Evolutionary conservation across 2,113 vertebrate species (phyloP), one percentile per base, ranked within the genome.

Genomic region (Toxotes jaculatrix): DNA sequence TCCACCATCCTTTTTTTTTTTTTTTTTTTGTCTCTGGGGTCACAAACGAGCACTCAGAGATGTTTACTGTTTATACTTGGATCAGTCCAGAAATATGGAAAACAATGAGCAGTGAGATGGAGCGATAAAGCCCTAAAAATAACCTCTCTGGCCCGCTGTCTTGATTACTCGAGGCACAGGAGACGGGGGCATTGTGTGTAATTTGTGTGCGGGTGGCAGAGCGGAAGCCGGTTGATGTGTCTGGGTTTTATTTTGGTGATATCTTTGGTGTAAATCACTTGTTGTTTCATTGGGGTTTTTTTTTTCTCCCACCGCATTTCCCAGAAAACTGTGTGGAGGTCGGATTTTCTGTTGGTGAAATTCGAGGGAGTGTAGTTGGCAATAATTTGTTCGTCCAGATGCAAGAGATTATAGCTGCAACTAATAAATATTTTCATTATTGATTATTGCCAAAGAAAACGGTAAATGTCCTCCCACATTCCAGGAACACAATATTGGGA

Each of bases 51-150:
- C 75, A 47, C 80, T 80, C 19, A 7, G 2, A 83, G 43, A 51
- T 81, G 86, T 87, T 89, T 76, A 34, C 67, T 83, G 85, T 88
- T 90, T 85, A 61, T 51, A 32, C 67, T 79, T n/a, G 78, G 64
- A 79, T 77, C 68, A 65, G 56, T 62, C 70, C 77, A 61, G 78
- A 31, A 81, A 53, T 71, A 64, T 69, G 53, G 65, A 32, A 78
- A 91, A 92, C 93, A 93, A 89, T 88, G 80, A 75, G 63, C 62
- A 23, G 66, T 38, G 31, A 86, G 90, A 86, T 91, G 69, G 43
- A 32, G 70, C 69, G 90, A 90, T 79, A 68, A 51, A 51, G 55
- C 4, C 47, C 55, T 89, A 88, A 90, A 90, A 91, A 93, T 92
- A 93, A 80, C 65, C 59, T 5, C 17, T 19, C 27, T 36, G 66